Percentiles rank a stretch among this genome's conserved stretches.
Evolutionary conservation across 2,113 vertebrate species (phyloP).

Genomic region (Morphnarchus princeps): DNA sequence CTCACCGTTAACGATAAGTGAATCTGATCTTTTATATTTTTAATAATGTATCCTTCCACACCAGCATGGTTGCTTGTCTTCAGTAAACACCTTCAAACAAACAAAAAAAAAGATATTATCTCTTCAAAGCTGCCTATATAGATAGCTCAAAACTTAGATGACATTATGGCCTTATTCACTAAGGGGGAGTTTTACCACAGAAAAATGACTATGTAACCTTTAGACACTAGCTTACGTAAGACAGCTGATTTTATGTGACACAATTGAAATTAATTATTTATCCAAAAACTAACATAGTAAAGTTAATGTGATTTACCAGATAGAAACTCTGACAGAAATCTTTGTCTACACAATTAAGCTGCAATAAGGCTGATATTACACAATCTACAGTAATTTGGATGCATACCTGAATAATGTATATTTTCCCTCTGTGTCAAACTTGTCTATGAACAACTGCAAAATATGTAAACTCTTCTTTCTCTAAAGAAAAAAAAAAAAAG

Average conservation of each 20-base stretch:
- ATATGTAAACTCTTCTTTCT: constrained; percentile 82
- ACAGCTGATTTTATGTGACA: not conserved
- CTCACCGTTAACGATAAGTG: constrained; percentile 84
- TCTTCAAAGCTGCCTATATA: not conserved
- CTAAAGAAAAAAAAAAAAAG: constrained; percentile 67
- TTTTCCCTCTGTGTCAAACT: constrained; percentile 86
- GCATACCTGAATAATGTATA: constrained; percentile 89
- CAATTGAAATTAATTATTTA: not conserved
- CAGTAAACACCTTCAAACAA: constrained; percentile 83
- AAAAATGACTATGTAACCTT: not conserved
- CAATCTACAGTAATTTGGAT: not conserved
- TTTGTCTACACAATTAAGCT: not conserved
- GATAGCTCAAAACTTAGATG: not conserved
- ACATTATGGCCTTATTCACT: not conserved
- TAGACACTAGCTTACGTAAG: not conserved
- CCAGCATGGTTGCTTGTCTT: constrained; percentile 90
- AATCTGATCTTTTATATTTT: constrained; percentile 91
- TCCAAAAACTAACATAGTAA: not conserved
- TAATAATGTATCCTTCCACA: constrained; percentile 87
- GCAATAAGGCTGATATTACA: not conserved
- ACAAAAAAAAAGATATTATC: not conserved
- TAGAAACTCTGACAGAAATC: not conserved
- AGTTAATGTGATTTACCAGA: not conserved
- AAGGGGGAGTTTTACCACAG: not conserved
- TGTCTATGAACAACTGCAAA: constrained; percentile 89